A percentile compares a stretch with the other conserved stretches of the same genome.
Conservation (phyloP, 2,888 invertebrate species). For the Timema cristinae region DNA sequence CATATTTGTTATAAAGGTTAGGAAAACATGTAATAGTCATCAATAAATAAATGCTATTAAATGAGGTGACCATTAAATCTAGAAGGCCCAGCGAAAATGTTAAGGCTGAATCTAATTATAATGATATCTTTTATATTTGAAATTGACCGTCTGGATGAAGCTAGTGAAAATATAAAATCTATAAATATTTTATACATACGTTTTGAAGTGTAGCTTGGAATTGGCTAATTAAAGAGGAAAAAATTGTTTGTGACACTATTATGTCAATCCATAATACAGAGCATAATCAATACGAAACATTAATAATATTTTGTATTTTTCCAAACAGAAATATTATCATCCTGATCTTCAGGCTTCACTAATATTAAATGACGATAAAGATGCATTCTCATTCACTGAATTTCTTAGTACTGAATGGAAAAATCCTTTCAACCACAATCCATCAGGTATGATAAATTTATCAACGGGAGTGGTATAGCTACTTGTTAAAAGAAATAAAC, state of each 20-base stretch:
- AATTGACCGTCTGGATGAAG: no score
- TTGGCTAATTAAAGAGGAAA: no score
- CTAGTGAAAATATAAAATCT: no score
- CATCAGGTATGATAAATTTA: slow-evolving; percentile 1
- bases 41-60: no score
- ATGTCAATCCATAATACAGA: background rate
- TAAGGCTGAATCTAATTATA: no score
- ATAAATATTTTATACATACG: no score
- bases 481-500: background rate
- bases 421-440: background rate
- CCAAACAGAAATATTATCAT: slow-evolving; percentile 7
- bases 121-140: no score
- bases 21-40: no score
- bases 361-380: background rate
- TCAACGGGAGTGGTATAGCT: background rate
- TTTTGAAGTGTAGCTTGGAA: no score
- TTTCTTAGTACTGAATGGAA: background rate
- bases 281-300: background rate
- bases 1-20: no score
- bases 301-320: background rate
- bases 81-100: no score
- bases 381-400: background rate
- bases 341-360: slow-evolving; percentile 7
- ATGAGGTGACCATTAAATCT: no score
- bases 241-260: background rate